A percentile compares a stretch with the other conserved stretches of the same genome.
Conservation (phyloP, 2,797 vertebrate genomes). For the Gadopsis bispinosus region DNA sequence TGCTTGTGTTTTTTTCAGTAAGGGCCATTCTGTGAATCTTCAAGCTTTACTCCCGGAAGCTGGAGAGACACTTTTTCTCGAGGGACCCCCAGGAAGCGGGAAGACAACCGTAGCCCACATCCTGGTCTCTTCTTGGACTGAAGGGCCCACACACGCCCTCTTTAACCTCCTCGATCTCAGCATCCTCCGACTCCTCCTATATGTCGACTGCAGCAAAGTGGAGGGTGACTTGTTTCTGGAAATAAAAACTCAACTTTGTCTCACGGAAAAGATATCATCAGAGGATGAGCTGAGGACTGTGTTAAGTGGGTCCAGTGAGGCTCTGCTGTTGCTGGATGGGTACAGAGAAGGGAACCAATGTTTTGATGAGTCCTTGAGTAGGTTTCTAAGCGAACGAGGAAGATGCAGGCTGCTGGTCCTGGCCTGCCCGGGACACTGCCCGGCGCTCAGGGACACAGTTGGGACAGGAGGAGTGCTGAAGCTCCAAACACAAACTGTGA, state of each 20-base stretch:
- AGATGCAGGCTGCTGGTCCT: constrained; percentile 65
- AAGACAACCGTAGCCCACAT: constrained; percentile 57
- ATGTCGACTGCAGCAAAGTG: constrained; percentile 43
- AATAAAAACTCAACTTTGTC: constrained; percentile 41
- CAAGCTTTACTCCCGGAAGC: constrained; percentile 58
- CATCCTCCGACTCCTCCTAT: constrained; percentile 46
- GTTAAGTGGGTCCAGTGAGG: constrained; percentile 28
- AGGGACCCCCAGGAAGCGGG: constrained; percentile 58
- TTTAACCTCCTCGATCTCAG: constrained; percentile 30
- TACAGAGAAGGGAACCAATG: constrained; percentile 62
- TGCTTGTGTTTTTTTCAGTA: constrained; percentile 56
- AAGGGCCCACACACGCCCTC: constrained; percentile 7
- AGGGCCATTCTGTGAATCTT: constrained; percentile 43
- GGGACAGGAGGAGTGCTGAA: constrained; percentile 25
- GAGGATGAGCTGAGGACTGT: constrained; percentile 55
- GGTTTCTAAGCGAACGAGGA: constrained; percentile 57
- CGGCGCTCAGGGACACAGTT: constrained; percentile 32
- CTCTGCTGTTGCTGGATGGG: constrained; percentile 72
- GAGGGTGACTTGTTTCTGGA: constrained; percentile 59
- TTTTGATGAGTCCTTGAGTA: constrained; percentile 64
- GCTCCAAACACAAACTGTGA: constrained; percentile 39
- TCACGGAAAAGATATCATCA: constrained; percentile 5
- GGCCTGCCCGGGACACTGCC: constrained; percentile 44
- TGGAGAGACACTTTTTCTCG: constrained; percentile 54
- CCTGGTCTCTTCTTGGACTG: constrained; percentile 65